Base-by-base conservation (phyloP, 2,113 vertebrate genomes). In the Psophia crepitans region DNA sequence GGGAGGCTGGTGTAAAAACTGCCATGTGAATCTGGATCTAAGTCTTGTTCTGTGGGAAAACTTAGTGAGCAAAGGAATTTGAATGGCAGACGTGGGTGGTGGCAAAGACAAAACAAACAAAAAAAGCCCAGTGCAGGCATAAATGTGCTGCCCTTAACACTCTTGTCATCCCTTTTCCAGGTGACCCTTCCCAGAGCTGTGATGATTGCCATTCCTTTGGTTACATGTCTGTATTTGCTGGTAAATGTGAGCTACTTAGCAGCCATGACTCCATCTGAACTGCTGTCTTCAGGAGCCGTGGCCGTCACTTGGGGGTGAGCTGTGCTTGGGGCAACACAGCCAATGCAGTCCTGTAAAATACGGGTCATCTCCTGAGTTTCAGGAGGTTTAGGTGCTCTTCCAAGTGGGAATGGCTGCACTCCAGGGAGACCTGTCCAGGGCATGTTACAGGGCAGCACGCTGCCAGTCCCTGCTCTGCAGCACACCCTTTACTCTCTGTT, bases 181-280 rank as follows among this genome's bases (percentile, higher is more conserved):
- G 98, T 98, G 79, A 99, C 99, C 95, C 98, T 99, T 60, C 98
- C 99, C 30, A 97, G 98, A 93, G 98, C 98, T 1, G 43, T 99
- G 84, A 93, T 99, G 91, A 99, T 99, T 57, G 98, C 99, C 83
- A 98, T 99, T 81, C 98, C 99, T 68, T 89, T 99, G 97, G 99
- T 99, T 94, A 99, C 99, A 0, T 90, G 98, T 91, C 97, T 99
- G 49, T 99, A 99, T 63, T 61, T 99, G 95, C 97, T 99, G 96
- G 99, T 99, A 53, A 99, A 99, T 1, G 66, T 99, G 88, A 99
- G 99, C 97, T 99, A 99, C 97, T 97, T 99, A 85, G 98, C 98
- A 9, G 99, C 98, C 53, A 98, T 99, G 98, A 98, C 97, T 3
- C 98, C 99, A 3, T 84, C 54, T 48, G 99, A 99, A 88, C 97